Evolutionary conservation across 2,797 vertebrate genomes (phyloP), one percentile per base, ranked within the genome.

Genomic region (Eulemur mongoz): DNA sequence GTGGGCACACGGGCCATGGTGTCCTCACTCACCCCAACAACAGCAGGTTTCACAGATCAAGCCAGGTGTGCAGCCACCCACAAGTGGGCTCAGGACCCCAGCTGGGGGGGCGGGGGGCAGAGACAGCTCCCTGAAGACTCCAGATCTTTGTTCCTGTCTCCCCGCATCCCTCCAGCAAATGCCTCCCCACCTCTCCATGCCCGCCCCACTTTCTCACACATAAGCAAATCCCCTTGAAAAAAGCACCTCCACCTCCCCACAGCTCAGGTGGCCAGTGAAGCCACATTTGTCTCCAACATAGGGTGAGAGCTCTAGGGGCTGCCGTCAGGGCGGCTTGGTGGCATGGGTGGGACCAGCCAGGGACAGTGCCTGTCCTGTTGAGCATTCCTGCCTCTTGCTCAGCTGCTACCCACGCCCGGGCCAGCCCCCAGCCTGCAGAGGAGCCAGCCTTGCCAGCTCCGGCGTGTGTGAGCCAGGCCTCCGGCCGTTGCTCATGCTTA

Each of bases 361-460:
- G 72, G 54, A 59, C 94, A 95, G 70, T 38, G 69, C 70, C 80
- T 59, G 15, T 91, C 82, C 92, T 89, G 23, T 89, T 70, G 59
- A 61, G 89, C 75, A 30, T 80, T 67, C 23, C 54, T 92, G 73
- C 67, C 12, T 70, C 72, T n/a, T 1, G 0, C n/a, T 59, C 80
- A 40, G 54, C 72, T 50, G 70, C 89, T 81, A 23, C 73, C 94
- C 94, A 89, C 12, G 3, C 61, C 86, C 43, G 1, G 22, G 91
- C 84, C 2, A 0, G 48, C 86, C 48, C 22, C 23, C 38, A 25
- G 79, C 50, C 82, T 43, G 17, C 4, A 15, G 48, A 50, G 38
- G 40, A 84, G 38, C 84, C 59, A 4, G n/a, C 23, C 12, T 89
- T 91, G 54, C 94, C 73, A 59, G 23, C 85, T 50, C 91, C n/a